A percentile compares a stretch with the other conserved stretches of the same genome.
Conservation (phyloP, 2,797 vertebrate species). For the Tachyglossus aculeatus region DNA sequence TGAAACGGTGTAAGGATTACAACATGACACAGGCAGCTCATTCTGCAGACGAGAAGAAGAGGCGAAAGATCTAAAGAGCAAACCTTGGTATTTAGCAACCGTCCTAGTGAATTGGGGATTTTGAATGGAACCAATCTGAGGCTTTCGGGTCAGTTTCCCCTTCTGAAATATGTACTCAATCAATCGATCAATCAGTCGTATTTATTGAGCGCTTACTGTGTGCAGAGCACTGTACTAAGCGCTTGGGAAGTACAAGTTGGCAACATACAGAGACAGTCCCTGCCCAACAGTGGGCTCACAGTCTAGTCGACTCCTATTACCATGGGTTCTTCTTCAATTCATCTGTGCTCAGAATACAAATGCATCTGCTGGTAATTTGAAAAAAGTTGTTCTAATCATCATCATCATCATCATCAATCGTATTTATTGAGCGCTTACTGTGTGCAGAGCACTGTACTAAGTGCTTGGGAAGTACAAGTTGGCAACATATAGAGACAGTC, state of each 20-base stretch:
- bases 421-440: too few species aligned
- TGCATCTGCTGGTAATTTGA: not conserved
- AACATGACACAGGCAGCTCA: not conserved
- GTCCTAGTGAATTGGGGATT: not conserved
- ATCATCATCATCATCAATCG: too few species aligned
- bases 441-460: too few species aligned
- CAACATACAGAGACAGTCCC: too few species aligned
- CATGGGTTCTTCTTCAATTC: slow-evolving; percentile 9
- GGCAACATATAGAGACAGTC: too few species aligned
- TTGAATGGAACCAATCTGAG: slow-evolving; percentile 29
- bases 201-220: too few species aligned
- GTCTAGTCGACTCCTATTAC: too few species aligned
- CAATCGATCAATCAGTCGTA: too few species aligned
- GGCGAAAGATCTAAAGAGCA: not conserved
- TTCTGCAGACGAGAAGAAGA: slow-evolving; percentile 13
- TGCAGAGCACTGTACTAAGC: too few species aligned
- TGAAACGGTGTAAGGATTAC: not conserved
- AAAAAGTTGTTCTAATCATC: slow-evolving; percentile 6
- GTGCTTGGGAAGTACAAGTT: too few species aligned
- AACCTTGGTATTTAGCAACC: not conserved
- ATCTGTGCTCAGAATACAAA: slow-evolving; percentile 18
- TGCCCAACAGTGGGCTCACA: too few species aligned
- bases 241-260: too few species aligned
- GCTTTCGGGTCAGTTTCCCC: slow-evolving; percentile 13
- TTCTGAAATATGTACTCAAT: slow-evolving; percentile 12